Evolutionary conservation across 2,888 invertebrate species (phyloP).

Genomic region (Phragmatobia fuliginosa): DNA sequence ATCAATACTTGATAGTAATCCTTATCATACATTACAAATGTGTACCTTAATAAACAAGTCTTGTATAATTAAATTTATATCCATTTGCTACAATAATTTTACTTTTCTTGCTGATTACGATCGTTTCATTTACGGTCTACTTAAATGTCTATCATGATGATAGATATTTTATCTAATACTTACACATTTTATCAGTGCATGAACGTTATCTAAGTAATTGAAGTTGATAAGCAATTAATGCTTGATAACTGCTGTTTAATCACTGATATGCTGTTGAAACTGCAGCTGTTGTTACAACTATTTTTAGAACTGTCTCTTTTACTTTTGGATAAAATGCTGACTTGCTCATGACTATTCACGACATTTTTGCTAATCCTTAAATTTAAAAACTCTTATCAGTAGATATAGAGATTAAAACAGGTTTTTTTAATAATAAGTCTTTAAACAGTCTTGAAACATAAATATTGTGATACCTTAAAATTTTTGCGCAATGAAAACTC

Average conservation of each 20-base stretch:
- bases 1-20: neutral
- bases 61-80: conserved; percentile 1
- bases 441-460: too few species aligned
- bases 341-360: neutral
- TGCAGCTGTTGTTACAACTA: neutral
- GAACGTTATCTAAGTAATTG: conserved; percentile 6
- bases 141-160: neutral
- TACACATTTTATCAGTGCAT: conserved; percentile 8
- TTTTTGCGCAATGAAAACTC: neutral
- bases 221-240: neutral
- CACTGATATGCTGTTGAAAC: neutral
- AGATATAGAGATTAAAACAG: neutral
- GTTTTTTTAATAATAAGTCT: neutral
- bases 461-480: neutral
- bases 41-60: conserved; percentile 4
- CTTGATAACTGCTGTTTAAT: neutral
- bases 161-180: conserved; percentile 8
- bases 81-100: neutral
- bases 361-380: neutral
- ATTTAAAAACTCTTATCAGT: neutral
- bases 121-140: neutral
- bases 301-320: neutral
- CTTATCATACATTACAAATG: neutral
- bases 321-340: neutral
- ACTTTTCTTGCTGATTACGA: conserved; percentile 3